Base-by-base conservation (phyloP, 2,797 vertebrate genomes). In the Lacerta agilis region DNA sequence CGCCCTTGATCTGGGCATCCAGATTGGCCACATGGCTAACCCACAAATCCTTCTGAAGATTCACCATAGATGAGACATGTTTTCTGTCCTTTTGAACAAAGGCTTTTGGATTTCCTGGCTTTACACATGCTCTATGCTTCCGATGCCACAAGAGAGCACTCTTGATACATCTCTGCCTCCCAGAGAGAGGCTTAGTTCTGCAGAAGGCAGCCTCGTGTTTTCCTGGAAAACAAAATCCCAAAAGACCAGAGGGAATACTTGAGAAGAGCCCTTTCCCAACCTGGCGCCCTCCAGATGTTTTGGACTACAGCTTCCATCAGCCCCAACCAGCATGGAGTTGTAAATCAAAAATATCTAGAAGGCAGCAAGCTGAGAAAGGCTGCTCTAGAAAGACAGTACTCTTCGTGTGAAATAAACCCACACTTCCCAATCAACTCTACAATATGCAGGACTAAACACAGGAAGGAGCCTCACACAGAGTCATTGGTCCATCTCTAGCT, bases 81-180 rank as follows among this genome's bases (percentile, higher is more conserved):
- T 23, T 75, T 43, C 75, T 36, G 5, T 27, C 75, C 41, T 45
- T 36, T 25, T 55, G 49, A 55, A 55, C 75, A 27, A 8, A 13
- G 25, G 9, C 8, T 2, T 4, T 4, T 11, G 20, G 73, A 76
- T 76, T 25, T 11, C 3, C 18, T 13, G 1, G n/a, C 4, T 5
- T 49, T n/a, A 9, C 1, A 0, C 33, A 3, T 72, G 33, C 36
- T n/a, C 61, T 8, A 20, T 43, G n/a, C 0, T 8, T 2, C 0
- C 0, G 43, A 58, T 1, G 1, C 79, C 0, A 1, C 0, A 0
- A 66, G 83, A 43, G 36, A 72, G 83, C 90, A 69, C 43, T 10
- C 8, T 41, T 64, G 5, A 13, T 1, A 4, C 1, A 36, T 0
- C 0, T 33, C 20, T 36, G 4, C n/a, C 8, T 18, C 18, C 67